phyloP scores from a whole-genome alignment of 2,797 vertebrate species.

The Chiroxiphia lanceolata region DNA sequence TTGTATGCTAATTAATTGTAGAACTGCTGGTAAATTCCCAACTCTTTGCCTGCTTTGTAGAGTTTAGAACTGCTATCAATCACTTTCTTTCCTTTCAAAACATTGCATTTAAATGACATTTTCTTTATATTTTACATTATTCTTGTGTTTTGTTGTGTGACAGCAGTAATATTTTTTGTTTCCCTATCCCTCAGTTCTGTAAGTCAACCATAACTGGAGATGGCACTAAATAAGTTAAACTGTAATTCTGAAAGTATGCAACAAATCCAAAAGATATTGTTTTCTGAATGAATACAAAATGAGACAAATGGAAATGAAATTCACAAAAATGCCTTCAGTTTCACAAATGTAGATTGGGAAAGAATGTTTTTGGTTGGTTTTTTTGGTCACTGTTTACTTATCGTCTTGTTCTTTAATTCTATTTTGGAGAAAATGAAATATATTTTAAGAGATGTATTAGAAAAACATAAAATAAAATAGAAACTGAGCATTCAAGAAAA shows the following conservation, averaged over 20 bases:
- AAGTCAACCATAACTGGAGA: slow-evolving; percentile 27
- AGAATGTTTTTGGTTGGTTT: not conserved
- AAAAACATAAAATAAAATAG: not conserved
- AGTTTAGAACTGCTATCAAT: slow-evolving; percentile 37
- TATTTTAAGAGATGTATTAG: not conserved
- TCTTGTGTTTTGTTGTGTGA: slow-evolving; percentile 10
- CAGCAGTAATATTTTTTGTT: slow-evolving; percentile 50
- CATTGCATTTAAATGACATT: slow-evolving; percentile 25
- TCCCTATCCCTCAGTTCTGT: not conserved
- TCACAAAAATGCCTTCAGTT: not conserved
- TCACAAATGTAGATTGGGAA: not conserved
- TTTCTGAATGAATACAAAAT: slow-evolving; percentile 55
- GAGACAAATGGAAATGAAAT: slow-evolving; percentile 18
- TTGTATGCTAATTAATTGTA: slow-evolving; percentile 59
- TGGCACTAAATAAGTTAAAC: slow-evolving; percentile 47
- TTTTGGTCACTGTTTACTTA: not conserved
- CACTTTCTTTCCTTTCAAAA: not conserved
- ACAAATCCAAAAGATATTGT: slow-evolving; percentile 32
- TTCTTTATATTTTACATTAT: slow-evolving; percentile 43
- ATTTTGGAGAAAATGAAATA: not conserved
- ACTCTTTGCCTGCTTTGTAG: not conserved
- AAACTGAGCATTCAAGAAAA: not conserved
- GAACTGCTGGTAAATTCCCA: slow-evolving; percentile 33
- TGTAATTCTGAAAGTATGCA: slow-evolving; percentile 19
- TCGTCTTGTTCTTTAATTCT: not conserved